Conservation (phyloP, 2,113 vertebrate species). For the Cyphomyrus discorhynchus region DNA sequence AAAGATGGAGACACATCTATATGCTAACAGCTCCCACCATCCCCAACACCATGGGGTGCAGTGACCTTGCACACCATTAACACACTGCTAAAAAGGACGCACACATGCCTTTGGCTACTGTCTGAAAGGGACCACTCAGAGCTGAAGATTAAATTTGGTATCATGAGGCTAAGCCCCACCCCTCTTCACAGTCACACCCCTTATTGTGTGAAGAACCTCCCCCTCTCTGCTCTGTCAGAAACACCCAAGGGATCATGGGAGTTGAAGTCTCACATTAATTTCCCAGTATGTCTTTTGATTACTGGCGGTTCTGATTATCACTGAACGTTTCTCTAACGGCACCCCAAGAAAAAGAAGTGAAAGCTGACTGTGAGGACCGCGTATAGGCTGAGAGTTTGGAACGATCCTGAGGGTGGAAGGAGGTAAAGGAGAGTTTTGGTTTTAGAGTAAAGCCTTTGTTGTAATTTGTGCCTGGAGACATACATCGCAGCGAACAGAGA, state of each 20-base stretch:
- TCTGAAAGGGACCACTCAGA: background rate
- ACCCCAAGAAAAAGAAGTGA: background rate
- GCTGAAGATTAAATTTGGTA: background rate
- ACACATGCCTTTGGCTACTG: background rate
- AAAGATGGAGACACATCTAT: constrained; percentile 1
- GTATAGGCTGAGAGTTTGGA: background rate
- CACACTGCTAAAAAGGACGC: background rate
- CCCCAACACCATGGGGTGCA: background rate
- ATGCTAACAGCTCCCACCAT: background rate
- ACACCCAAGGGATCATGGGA: background rate
- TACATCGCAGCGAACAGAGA: background rate
- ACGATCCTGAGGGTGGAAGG: background rate
- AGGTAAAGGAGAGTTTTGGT: background rate
- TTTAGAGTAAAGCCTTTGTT: background rate
- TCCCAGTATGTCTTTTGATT: background rate
- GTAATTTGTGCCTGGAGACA: background rate
- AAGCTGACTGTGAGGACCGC: background rate
- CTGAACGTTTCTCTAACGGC: background rate
- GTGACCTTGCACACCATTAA: background rate
- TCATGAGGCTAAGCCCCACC: background rate
- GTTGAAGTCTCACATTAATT: background rate
- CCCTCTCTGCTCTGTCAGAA: background rate
- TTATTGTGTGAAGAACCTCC: background rate
- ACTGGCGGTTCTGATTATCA: background rate
- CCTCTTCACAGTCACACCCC: background rate